Evolutionary conservation across 2,113 vertebrate species (phyloP), one percentile per base, ranked within the genome.

Genomic region (Equus quagga): DNA sequence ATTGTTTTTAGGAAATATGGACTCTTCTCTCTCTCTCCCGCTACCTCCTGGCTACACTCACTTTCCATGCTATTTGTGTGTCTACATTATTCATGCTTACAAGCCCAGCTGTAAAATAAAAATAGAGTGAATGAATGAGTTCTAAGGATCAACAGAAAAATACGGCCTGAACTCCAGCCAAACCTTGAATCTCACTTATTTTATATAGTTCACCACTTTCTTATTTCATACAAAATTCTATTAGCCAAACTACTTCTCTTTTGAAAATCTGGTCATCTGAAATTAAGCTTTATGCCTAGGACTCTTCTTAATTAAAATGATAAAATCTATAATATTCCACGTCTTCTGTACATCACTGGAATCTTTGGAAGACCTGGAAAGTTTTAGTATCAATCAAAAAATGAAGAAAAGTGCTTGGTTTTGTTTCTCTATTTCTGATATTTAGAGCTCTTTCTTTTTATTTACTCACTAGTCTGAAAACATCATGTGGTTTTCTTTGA

Each of bases 61-160:
- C 95, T 98, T 94, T 96, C 92, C 76, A 60, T 85, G 97, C 97
- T 97, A 91, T 98, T 97, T 98, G 97, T 98, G 97, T 97, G 56
- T 89, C 96, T 98, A 97, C 97, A 97, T 98, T 98, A 98, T 98
- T 98, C 96, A 98, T 97, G 97, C 97, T 97, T 95, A 97, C 92
- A 97, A 98, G 91, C 96, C 97, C 97, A 98, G 97, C 98, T 98
- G 97, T 98, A 98, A 98, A 98, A 96, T 96, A 98, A 96, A 98
- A 98, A 98, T 97, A 98, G 97, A 97, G 95, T 46, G 89, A 97
- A 97, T 98, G 97, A 96, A 96, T 95, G 97, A 87, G 92, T 98
- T 97, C 94, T 97, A 97, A 95, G 92, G 97, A 97, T 98, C 97
- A 97, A 96, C 98, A 96, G 97, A 95, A 98, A 98, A 98, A 97